Evolutionary conservation across 2,888 invertebrate species (phyloP).

Genomic region (Erynnis tages): DNA sequence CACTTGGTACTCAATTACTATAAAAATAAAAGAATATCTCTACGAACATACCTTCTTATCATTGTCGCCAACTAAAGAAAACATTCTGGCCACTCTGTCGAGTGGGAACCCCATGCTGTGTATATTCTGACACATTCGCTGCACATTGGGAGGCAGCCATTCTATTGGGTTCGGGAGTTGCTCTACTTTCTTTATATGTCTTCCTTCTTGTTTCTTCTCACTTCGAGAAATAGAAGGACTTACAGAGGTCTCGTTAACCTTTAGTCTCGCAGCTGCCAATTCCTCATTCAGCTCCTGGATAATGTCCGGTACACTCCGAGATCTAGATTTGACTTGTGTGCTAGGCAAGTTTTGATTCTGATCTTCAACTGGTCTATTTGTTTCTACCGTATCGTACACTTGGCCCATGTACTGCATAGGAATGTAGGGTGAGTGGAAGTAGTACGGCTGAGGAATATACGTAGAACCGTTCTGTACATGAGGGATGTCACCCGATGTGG

Average conservation of each 20-base stretch:
- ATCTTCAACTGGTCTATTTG: constrained; percentile 39
- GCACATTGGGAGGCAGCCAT: constrained; percentile 75
- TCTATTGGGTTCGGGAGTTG: constrained; percentile 65
- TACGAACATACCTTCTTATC: constrained; percentile 88
- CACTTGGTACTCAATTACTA: neutral
- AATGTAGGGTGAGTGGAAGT: constrained; percentile 59
- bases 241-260: constrained; percentile 72
- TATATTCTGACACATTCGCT: constrained; percentile 87
- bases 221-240: constrained; percentile 60
- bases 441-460: constrained; percentile 66
- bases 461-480: constrained; percentile 51
- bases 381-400: constrained; percentile 35
- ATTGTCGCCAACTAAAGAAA: constrained; percentile 87
- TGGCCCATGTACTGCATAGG: constrained; percentile 48
- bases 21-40: too few species aligned
- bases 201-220: constrained; percentile 48
- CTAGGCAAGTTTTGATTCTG: constrained; percentile 42
- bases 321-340: constrained; percentile 69
- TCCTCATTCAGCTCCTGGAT: constrained; percentile 88
- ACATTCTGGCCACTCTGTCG: constrained; percentile 90
- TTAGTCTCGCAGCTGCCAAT: constrained; percentile 69
- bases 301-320: constrained; percentile 88
- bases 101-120: constrained; percentile 94
- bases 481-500: constrained; percentile 44
- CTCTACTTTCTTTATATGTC: constrained; percentile 52